Conservation (phyloP, 2,113 vertebrate genomes). For the Bos javanicus region DNA sequence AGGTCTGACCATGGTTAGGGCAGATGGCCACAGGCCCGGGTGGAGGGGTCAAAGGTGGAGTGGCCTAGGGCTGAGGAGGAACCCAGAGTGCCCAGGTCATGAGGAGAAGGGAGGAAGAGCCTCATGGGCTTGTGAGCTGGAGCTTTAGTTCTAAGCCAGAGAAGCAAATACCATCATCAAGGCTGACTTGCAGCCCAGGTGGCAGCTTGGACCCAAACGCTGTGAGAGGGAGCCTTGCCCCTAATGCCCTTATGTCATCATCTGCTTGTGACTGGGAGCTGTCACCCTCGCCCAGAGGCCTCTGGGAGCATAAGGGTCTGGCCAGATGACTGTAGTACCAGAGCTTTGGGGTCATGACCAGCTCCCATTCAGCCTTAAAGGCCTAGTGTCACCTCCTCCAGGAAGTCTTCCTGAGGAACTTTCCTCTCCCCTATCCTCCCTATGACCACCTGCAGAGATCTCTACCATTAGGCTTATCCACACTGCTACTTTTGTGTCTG, state of each 20-base stretch:
- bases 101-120: not conserved
- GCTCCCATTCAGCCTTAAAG: not conserved
- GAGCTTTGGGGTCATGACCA: not conserved
- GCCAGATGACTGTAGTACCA: not conserved
- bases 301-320: not conserved
- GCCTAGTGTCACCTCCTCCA: not conserved
- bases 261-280: not conserved
- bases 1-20: not conserved
- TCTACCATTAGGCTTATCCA: not conserved
- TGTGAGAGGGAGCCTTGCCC: not conserved
- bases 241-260: not conserved
- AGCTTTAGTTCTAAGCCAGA: not conserved
- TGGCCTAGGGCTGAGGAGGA: not conserved
- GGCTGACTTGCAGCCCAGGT: no score
- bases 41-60: not conserved
- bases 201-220: not conserved
- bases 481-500: not conserved
- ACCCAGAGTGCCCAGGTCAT: no score
- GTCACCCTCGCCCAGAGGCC: not conserved
- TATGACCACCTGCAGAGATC: not conserved
- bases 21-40: not conserved
- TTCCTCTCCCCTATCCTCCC: not conserved
- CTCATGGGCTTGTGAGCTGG: no score
- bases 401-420: not conserved
- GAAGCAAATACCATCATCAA: no score